Evolutionary conservation across 2,888 invertebrate genomes (phyloP).

Genomic region (Drosophila paranaensis): DNA sequence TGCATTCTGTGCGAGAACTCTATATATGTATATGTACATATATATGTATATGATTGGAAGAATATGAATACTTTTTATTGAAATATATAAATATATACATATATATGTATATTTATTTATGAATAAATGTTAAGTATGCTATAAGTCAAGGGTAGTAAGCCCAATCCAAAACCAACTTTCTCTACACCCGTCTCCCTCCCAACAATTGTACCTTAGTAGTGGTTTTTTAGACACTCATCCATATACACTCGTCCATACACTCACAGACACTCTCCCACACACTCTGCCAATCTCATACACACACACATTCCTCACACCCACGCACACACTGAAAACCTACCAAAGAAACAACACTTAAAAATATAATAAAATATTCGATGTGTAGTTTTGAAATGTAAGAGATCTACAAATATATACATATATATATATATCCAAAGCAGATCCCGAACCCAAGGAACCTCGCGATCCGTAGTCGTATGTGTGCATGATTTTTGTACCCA

Average conservation of each 20-base stretch:
- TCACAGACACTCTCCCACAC: not conserved
- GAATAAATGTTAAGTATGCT: slow-evolving; percentile 41
- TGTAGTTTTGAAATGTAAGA: slow-evolving; percentile 51
- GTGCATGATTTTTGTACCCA: slow-evolving; percentile 58
- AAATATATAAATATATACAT: slow-evolving; percentile 16
- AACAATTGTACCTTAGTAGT: slow-evolving; percentile 9
- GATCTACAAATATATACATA: slow-evolving; percentile 10
- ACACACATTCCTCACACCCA: slow-evolving; percentile 6
- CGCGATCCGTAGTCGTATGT: slow-evolving; percentile 53
- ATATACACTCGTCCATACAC: not conserved
- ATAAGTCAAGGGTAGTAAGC: slow-evolving; percentile 50
- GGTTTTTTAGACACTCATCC: slow-evolving; percentile 8
- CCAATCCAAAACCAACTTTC: slow-evolving; percentile 6
- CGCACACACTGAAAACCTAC: slow-evolving; percentile 12
- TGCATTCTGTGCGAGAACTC: slow-evolving; percentile 28
- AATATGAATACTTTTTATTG: not conserved
- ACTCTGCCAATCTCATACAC: not conserved
- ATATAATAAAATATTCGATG: slow-evolving; percentile 53
- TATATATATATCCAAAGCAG: slow-evolving; percentile 12
- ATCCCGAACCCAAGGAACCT: slow-evolving; percentile 21
- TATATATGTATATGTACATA: slow-evolving; percentile 27
- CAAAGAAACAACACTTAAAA: slow-evolving; percentile 18
- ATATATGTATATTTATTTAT: slow-evolving; percentile 1
- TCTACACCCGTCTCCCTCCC: slow-evolving; percentile 3
- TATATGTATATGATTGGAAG: no score